Conservation (phyloP, 2,888 invertebrate species). For the Papilio demoleus region DNA sequence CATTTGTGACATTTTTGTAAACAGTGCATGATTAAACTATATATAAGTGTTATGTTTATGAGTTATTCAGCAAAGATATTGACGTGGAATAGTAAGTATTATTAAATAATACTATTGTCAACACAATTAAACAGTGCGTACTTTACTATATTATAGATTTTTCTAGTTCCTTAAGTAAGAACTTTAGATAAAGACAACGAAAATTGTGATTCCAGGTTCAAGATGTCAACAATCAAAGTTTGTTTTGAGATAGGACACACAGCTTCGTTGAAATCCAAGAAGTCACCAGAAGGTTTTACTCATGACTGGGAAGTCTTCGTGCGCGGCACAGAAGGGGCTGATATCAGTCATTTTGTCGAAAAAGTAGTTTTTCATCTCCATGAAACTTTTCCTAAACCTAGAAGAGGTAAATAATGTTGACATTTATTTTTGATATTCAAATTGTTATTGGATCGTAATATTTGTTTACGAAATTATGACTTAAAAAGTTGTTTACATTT, state of each 20-base stretch:
- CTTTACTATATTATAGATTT: slow-evolving; percentile 43
- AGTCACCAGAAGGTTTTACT: slow-evolving; percentile 95
- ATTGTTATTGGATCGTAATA: slow-evolving; percentile 5
- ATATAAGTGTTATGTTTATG: slow-evolving; percentile 51
- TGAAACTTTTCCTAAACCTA: slow-evolving; percentile 95
- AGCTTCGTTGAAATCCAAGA: slow-evolving; percentile 91
- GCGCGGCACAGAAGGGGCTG: slow-evolving; percentile 92
- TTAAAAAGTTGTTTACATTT: slow-evolving; percentile 32
- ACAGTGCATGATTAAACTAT: slow-evolving; percentile 54
- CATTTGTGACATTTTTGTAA: slow-evolving; percentile 56
- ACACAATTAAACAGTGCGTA: slow-evolving; percentile 44
- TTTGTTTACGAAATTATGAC: slow-evolving; percentile 33
- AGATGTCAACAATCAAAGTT: slow-evolving; percentile 83
- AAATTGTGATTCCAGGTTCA: slow-evolving; percentile 53
- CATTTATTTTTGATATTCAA: slow-evolving; percentile 38
- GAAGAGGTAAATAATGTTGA: slow-evolving; percentile 86
- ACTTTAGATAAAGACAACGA: slow-evolving; percentile 22
- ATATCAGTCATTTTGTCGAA: slow-evolving; percentile 95
- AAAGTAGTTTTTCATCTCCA: slow-evolving; percentile 96
- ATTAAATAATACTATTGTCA: slow-evolving; percentile 51
- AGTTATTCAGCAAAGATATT: slow-evolving; percentile 45
- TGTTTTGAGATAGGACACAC: slow-evolving; percentile 96
- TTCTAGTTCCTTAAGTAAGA: slow-evolving; percentile 42
- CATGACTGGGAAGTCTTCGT: slow-evolving; percentile 99
- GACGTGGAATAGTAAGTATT: slow-evolving; percentile 54